Base-by-base conservation (phyloP, 1,140 invertebrate genomes). In the Plectrocnemia conspersa region DNA sequence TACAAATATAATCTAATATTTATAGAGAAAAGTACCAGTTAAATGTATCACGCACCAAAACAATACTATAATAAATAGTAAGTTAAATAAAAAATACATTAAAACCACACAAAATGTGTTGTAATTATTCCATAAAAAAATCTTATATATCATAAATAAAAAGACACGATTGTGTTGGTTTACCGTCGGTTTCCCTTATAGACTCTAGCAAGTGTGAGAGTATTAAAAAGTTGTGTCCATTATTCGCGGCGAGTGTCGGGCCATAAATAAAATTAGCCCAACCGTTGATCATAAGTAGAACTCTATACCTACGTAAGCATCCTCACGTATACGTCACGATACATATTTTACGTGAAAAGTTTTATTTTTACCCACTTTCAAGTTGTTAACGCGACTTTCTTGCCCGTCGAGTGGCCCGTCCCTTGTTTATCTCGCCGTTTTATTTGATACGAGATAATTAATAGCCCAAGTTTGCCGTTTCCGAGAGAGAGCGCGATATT, bases 211-310 rank as follows among this genome's bases (percentile, higher is more conserved):
- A n/a, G n/a, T n/a, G n/a, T n/a, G n/a, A 3, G 22, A 3, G 23
- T 21, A 23, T 48, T 32, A 35, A 35, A 29, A 59, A 59, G 52
- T 54, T 59, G 11, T n/a, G 45, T 59, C 52, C 52, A 50, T 59
- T 59, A 59, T 59, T 59, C 52, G 52, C 29, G n/a, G 35, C 54
- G 50, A 50, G 52, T 55, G 45, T 32, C 35, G 33, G 32, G 52
- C 27, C 54, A 57, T 61, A 61, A 61, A 61, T 61, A 61, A 61
- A 61, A 61, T 61, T 61, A 61, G 59, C 36, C 38, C n/a, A 48
- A 36, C 48, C 45, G 59, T 57, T 54, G 50, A 61, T 57, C 59
- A 57, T 57, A 57, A 61, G 54, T 46, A 57, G 52, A 57, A 61
- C 54, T 54, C 57, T 54, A 46, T 54, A 44, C 33, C 36, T 21